Evolutionary conservation across 1,140 invertebrate species (phyloP).

Genomic region (Drosophila novamexicana): DNA sequence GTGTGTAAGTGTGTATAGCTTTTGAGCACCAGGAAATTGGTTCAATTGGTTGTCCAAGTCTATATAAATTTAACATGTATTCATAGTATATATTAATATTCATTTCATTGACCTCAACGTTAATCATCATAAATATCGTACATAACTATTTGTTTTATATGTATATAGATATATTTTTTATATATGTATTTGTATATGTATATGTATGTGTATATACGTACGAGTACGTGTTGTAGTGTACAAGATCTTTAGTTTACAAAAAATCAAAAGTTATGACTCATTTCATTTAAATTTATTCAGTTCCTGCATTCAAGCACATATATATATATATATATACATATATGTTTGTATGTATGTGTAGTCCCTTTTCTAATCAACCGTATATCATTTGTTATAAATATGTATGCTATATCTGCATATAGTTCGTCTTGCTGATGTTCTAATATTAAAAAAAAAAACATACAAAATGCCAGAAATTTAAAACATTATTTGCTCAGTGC

Average conservation of each 20-base stretch:
- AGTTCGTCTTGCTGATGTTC: slow-evolving; percentile 21
- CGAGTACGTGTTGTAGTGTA: slow-evolving; percentile 23
- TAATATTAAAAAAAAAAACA: slow-evolving; percentile 13
- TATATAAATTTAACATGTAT: slow-evolving; percentile 47
- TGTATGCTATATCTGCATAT: slow-evolving; percentile 50
- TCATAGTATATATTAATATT: slow-evolving; percentile 21
- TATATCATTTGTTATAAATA: slow-evolving; percentile 43
- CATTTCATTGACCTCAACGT: slow-evolving; percentile 3
- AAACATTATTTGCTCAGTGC: slow-evolving; percentile 30
- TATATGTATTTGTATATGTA: slow-evolving; percentile 25
- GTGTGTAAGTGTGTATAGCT: slow-evolving; percentile 24
- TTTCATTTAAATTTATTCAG: slow-evolving; percentile 76
- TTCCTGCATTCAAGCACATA: slow-evolving; percentile 73
- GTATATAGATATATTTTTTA: slow-evolving; percentile 7
- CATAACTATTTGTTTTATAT: slow-evolving; percentile 33
- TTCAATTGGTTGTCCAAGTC: slow-evolving; percentile 48
- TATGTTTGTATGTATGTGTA: slow-evolving; percentile 45
- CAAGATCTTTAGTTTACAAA: slow-evolving; percentile 51
- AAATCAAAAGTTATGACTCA: slow-evolving; percentile 62
- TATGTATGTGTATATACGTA: slow-evolving; percentile 25
- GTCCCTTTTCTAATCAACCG: slow-evolving; percentile 36
- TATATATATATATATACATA: slow-evolving; percentile 49
- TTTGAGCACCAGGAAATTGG: slow-evolving; percentile 76
- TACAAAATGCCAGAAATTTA: slow-evolving; percentile 19
- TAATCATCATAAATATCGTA: slow-evolving; percentile 6